phyloP scores from a whole-genome alignment of 1,140 invertebrate species.

The Lordiphosa mommai region DNA sequence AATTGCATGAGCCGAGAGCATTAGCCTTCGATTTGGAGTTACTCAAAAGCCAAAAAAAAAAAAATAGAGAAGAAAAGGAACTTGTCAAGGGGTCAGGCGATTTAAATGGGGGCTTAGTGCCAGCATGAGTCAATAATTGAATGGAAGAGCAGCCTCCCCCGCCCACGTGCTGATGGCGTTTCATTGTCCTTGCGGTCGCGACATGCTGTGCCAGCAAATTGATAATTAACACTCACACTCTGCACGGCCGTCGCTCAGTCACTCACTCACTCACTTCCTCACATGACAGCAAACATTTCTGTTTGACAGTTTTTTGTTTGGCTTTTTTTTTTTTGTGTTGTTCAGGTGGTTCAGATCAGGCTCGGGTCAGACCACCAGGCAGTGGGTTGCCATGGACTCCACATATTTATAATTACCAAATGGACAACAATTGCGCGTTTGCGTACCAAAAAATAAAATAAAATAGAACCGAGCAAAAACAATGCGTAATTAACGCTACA shows the following conservation, averaged over 20 bases:
- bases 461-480: slow-evolving; percentile 29
- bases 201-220: slow-evolving; percentile 66
- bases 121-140: slow-evolving; percentile 77
- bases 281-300: slow-evolving; percentile 57
- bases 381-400: slow-evolving; percentile 45
- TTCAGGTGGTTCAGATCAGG: slow-evolving; percentile 1
- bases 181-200: slow-evolving; percentile 72
- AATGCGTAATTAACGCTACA: slow-evolving; percentile 67
- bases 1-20: slow-evolving; percentile 67
- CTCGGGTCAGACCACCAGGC: neutral
- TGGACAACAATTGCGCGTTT: slow-evolving; percentile 54
- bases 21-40: slow-evolving; percentile 70
- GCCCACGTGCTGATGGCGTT: slow-evolving; percentile 54
- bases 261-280: slow-evolving; percentile 4
- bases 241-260: neutral
- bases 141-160: slow-evolving; percentile 24
- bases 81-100: slow-evolving; percentile 17
- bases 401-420: slow-evolving; percentile 74
- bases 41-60: slow-evolving; percentile 13
- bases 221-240: slow-evolving; percentile 65
- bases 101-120: slow-evolving; percentile 60
- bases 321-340: neutral
- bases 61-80: neutral
- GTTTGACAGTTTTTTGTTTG: slow-evolving; percentile 57
- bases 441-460: neutral